Percentiles rank a stretch among this genome's conserved stretches.
phyloP scores from a whole-genome alignment of 92 coral and sea anemone species.

The Metridium senile region DNA sequence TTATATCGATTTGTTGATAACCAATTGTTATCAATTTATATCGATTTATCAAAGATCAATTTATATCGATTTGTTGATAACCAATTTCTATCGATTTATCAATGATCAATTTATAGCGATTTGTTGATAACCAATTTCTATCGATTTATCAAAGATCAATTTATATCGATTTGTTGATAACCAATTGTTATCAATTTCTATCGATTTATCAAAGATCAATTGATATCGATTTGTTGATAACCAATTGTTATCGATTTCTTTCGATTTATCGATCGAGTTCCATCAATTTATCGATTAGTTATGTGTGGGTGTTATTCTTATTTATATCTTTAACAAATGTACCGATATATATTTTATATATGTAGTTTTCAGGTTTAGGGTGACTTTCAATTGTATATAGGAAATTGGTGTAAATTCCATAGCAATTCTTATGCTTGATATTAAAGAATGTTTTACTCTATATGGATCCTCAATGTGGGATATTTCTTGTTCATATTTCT shows the following conservation, averaged over 20 bases:
- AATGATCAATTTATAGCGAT: not conserved
- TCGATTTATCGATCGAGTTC: too few relatives aligned
- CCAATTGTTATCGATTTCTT: too few relatives aligned
- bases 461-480: not conserved
- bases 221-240: too few relatives aligned
- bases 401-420: conserved; percentile 33
- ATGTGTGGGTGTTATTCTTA: not conserved
- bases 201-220: too few relatives aligned
- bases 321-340: not conserved
- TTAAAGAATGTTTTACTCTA: conserved; percentile 21
- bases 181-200: not conserved
- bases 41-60: not conserved
- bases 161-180: not conserved
- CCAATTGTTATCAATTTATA: too few relatives aligned
- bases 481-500: too few relatives aligned
- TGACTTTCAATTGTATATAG: conserved; percentile 30
- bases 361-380: conserved; percentile 1
- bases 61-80: not conserved
- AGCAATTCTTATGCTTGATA: conserved; percentile 28
- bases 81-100: too few relatives aligned
- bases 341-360: conserved; percentile 9
- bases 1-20: too few relatives aligned
- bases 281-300: not conserved
- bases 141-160: not conserved
- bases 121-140: not conserved